Evolutionary conservation across 2,113 vertebrate species (phyloP), one percentile per base, ranked within the genome.

Genomic region (Pseudorasbora parva): DNA sequence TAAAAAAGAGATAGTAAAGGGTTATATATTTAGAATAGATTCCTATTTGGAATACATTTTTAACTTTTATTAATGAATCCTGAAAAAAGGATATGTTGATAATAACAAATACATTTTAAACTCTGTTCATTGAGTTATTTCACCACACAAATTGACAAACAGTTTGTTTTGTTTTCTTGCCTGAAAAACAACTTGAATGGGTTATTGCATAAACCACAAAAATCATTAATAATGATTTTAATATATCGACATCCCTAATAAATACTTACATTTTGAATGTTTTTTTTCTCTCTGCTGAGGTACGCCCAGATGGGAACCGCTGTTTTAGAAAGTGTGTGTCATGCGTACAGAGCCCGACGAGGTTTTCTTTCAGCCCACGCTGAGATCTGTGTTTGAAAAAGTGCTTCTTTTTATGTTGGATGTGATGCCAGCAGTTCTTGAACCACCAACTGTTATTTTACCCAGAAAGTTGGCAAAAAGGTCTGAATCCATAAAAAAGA

Each of bases 391-490:
- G 72, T 75, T 75, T 30, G 72, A 75, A 71, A 71, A 71, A 71
- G 37, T 51, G 14, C 47, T 75, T 8, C 54, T 77, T 54, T 77
- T 57, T 30, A 56, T 57, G 51, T 33, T 56, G 54, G 74, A 57
- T 77, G 19, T 21, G 51, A 77, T 77, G 74, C 74, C 74, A 77
- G 49, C 51, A 37, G 30, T 37, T 33, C 74, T 77, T 77, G 51
- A 57, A 77, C 49, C 74, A 25, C 72, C 47, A 75, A 75, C 47
- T 75, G 74, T 77, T 77, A 77, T 57, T 77, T 77, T 57, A 56
- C 74, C 49, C 74, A 77, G 51, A 77, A 77, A 57, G 74, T 57
- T 77, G 74, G 49, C 49, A 77, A 57, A 81, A 49, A 25, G 41
- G 11, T 21, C 21, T 54, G 72, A 75, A 77, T 77, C 51, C 2